Base-by-base conservation (phyloP, 2,797 vertebrate species). In the Lates japonicus region DNA sequence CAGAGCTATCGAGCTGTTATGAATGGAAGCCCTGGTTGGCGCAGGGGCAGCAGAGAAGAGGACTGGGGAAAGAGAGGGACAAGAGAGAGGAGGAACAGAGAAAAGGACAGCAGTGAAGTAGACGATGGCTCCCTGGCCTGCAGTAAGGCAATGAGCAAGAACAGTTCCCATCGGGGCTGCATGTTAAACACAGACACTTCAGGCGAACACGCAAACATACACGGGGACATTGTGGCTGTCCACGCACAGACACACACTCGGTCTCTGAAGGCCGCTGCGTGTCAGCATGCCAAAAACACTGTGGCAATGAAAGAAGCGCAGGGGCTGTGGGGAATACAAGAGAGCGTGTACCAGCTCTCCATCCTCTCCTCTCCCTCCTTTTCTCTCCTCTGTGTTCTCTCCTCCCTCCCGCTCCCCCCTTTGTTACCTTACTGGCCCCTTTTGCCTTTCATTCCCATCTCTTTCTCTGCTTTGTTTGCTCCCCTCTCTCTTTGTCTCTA, bases 211-310 rank as follows among this genome's bases (percentile, higher is more conserved):
- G 82, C 79, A 90, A 77, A 82, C 72, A 79, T 46, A 49, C 77
- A 70, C 67, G 20, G 70, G 70, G 68, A 80, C 70, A 69, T 31
- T 20, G 68, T n/a, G 69, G 78, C 83, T 17, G 14, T 69, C 39
- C 11, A 58, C 55, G 61, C 71, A 51, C 58, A 78, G 14, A 76
- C 81, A 76, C 71, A 70, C 71, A 76, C 49, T 31, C 20, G 25
- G 71, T 83, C 81, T 90, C 84, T 82, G 60, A 84, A 74, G 88
- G 84, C 82, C 35, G 19, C 68, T 72, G 77, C 66, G 58, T 88
- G 85, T 87, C 85, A 81, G 78, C 85, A 86, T 87, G 89, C 86
- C 88, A 90, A 73, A 80, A 89, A 83, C 79, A 87, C 76, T 39
- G 81, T 62, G 75, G 83, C 83, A 86, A 35, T 80, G 78, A 87